These are phyloP conservation scores for Trachelus iudaicus DNA, from an alignment of 2,888 invertebrate genomes.

Conservation along the genomic window DNA sequence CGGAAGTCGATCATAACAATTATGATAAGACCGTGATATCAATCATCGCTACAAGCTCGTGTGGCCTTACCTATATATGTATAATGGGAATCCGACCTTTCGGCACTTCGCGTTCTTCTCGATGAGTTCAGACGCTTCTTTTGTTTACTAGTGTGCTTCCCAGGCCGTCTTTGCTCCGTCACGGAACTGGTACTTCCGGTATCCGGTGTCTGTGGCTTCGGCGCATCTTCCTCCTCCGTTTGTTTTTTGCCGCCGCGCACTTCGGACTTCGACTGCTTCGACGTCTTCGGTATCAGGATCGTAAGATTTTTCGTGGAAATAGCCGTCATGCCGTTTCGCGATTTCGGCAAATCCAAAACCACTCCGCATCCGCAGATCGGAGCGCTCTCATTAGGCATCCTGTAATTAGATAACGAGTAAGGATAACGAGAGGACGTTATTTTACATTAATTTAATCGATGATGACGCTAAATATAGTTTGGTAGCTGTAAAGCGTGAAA, in stretches of 20 bases:
- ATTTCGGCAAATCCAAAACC: conserved; percentile 48
- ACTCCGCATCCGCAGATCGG: conserved; percentile 56
- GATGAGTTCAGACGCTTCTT: conserved; percentile 53
- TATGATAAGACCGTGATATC: too few species aligned
- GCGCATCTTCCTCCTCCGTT: conserved; percentile 6
- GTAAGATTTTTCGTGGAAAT: conserved; percentile 45
- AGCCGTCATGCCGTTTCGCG: conserved; percentile 42
- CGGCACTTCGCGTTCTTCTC: conserved; percentile 59
- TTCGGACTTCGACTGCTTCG: conserved; percentile 42
- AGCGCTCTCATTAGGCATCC: conserved; percentile 56
- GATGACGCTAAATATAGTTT: too few species aligned
- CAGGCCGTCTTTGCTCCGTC: conserved; percentile 41
- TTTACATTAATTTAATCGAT: too few species aligned
- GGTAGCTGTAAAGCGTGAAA: too few species aligned
- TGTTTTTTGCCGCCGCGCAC: conserved; percentile 44
- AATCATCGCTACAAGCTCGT: too few species aligned
- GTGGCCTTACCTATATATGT: conserved; percentile 57
- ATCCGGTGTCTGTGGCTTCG: conserved; percentile 44
- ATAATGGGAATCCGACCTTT: conserved; percentile 59
- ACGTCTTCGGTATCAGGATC: conserved; percentile 46
- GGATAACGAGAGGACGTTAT: too few species aligned
- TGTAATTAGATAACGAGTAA: background rate
- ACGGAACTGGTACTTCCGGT: conserved; percentile 52
- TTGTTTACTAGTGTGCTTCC: conserved; percentile 44
- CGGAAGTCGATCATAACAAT: too few species aligned